phyloP scores from a whole-genome alignment of 2,113 vertebrate genomes.

The Equus przewalskii region DNA sequence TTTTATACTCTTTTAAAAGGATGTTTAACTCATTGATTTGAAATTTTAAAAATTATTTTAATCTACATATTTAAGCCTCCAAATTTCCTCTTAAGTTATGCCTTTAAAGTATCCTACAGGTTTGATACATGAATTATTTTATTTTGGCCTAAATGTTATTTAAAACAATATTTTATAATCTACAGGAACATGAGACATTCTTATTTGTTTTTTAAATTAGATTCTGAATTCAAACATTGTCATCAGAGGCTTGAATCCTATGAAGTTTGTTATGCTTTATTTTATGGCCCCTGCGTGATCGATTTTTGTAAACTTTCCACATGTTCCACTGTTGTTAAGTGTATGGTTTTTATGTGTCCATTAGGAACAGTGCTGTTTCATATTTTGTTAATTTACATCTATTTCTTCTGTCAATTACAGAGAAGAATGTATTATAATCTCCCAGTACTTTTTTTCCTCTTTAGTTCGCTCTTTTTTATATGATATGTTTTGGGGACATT shows the following conservation, averaged over 20 bases:
- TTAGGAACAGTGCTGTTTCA: not conserved
- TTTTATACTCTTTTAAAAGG: not conserved
- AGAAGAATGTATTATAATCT: not conserved
- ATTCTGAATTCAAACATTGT: not conserved
- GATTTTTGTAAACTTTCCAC: not conserved
- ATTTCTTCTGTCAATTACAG: not conserved
- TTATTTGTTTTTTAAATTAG: not conserved
- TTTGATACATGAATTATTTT: not conserved
- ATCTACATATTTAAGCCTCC: not conserved
- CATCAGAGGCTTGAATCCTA: not conserved
- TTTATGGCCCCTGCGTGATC: not conserved
- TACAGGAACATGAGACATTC: not conserved
- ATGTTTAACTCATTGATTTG: not conserved
- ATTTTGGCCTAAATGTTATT: not conserved
- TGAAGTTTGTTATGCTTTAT: not conserved
- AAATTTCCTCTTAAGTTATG: not conserved
- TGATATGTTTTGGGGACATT: not conserved
- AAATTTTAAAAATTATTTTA: not conserved
- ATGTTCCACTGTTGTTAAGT: not conserved
- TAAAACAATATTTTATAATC: not conserved
- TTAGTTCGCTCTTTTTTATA: not conserved
- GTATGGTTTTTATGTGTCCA: not conserved
- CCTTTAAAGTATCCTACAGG: not conserved
- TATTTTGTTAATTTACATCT: not conserved
- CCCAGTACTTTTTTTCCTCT: not conserved